phyloP scores from a whole-genome alignment of 2,113 vertebrate species.

The Halichoeres trimaculatus region DNA sequence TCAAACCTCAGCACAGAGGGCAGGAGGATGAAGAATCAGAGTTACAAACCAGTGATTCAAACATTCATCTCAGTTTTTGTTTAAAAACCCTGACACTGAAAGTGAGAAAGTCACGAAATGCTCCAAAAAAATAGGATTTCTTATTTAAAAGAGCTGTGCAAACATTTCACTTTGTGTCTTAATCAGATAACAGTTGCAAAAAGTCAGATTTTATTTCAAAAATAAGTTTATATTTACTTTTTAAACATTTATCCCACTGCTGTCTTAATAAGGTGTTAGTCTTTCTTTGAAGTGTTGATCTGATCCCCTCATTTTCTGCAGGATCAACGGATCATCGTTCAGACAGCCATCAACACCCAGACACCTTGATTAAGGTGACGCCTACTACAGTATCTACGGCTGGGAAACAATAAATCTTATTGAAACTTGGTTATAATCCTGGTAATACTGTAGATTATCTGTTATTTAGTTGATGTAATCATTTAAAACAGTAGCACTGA shows the following conservation, averaged over 20 bases:
- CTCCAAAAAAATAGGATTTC: background rate
- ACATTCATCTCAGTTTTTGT: background rate
- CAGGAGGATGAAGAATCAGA: background rate
- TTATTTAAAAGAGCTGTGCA: background rate
- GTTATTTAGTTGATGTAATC: slow-evolving; percentile 53
- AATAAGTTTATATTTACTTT: background rate
- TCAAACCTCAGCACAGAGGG: slow-evolving; percentile 11
- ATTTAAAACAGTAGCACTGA: slow-evolving; percentile 4
- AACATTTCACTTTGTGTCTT: background rate
- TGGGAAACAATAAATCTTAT: slow-evolving; percentile 33
- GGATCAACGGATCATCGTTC: slow-evolving; percentile 69
- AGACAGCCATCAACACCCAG: slow-evolving; percentile 53
- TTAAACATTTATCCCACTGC: background rate
- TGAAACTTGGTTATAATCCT: slow-evolving; percentile 31
- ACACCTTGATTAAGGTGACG: slow-evolving; percentile 64
- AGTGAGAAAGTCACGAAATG: background rate
- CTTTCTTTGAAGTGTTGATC: slow-evolving; percentile 74
- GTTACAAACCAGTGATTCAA: background rate
- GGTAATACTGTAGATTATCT: slow-evolving; percentile 14
- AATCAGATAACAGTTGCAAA: background rate
- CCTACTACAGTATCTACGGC: slow-evolving; percentile 54
- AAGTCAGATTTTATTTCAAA: background rate
- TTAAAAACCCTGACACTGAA: background rate
- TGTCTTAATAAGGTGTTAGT: slow-evolving; percentile 41
- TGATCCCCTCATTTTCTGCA: slow-evolving; percentile 69